Percentiles rank a stretch among this genome's conserved stretches.
Evolutionary conservation across 1,140 invertebrate species (phyloP).

Genomic region (Drosophila mayri): DNA sequence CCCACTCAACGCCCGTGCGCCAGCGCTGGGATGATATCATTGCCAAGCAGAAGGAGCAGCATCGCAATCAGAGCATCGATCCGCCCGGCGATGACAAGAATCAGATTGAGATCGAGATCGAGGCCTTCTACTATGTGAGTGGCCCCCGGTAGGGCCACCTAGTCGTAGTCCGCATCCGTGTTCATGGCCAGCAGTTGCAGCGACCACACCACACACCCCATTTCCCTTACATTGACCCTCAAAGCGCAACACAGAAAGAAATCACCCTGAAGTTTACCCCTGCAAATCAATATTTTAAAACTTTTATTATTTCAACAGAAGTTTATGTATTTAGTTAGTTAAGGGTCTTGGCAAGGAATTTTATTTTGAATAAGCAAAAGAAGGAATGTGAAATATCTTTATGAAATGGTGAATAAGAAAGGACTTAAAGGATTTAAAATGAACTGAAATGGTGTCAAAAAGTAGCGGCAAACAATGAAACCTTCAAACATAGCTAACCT

Average conservation of each 20-base stretch:
- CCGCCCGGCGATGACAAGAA: slow-evolving; percentile 71
- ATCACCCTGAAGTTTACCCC: slow-evolving; percentile 1
- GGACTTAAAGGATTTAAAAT: neutral
- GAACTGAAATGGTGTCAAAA: neutral
- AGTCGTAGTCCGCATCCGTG: neutral
- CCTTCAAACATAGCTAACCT: too few species aligned
- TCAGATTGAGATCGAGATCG: slow-evolving; percentile 82
- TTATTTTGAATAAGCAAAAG: neutral
- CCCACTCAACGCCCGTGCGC: slow-evolving; percentile 58
- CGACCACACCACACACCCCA: neutral
- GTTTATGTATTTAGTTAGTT: too few species aligned
- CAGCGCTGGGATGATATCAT: slow-evolving; percentile 77
- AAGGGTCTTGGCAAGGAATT: neutral
- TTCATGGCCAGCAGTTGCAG: slow-evolving; percentile 19
- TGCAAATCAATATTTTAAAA: neutral
- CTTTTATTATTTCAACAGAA: neutral
- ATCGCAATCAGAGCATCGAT: slow-evolving; percentile 57
- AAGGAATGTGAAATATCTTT: neutral
- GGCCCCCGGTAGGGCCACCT: slow-evolving; percentile 10
- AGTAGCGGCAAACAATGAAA: neutral
- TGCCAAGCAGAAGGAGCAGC: slow-evolving; percentile 73
- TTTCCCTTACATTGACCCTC: neutral
- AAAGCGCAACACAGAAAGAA: slow-evolving; percentile 8
- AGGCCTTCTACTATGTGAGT: slow-evolving; percentile 84
- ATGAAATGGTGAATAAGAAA: neutral